These are phyloP conservation scores for Rhizomys pruinosus DNA, from an alignment of 2,113 vertebrate genomes.

Conservation along the genomic window DNA sequence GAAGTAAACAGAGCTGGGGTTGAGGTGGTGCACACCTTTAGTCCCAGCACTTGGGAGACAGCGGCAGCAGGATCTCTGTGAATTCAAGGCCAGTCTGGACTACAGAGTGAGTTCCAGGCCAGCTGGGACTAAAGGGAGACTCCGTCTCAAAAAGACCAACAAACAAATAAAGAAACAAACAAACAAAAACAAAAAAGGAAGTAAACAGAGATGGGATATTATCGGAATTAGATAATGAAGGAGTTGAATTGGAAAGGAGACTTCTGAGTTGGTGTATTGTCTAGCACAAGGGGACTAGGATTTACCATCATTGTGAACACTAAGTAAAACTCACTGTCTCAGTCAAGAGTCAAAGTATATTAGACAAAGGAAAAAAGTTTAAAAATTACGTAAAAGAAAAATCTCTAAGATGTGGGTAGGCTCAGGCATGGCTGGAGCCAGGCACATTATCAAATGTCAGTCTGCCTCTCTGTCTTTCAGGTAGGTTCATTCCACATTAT, in stretches of 20 bases:
- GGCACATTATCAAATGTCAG: background rate
- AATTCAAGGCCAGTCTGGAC: too few species aligned
- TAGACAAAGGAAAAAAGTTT: background rate
- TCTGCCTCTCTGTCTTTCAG: background rate
- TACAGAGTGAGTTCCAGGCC: too few species aligned
- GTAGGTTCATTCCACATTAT: background rate
- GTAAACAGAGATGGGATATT: background rate
- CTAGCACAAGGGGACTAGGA: background rate
- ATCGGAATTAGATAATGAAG: background rate
- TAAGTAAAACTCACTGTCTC: background rate
- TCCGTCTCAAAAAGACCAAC: too few species aligned
- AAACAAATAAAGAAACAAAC: too few species aligned
- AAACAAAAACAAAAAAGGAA: too few species aligned
- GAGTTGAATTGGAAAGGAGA: conserved; percentile 1
- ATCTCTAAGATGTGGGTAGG: background rate
- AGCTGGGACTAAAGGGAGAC: too few species aligned
- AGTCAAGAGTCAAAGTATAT: conserved; percentile 10
- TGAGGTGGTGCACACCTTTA: too few species aligned
- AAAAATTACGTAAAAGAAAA: background rate
- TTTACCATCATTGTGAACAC: background rate
- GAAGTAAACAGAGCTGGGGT: too few species aligned
- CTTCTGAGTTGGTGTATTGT: background rate
- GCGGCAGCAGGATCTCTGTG: too few species aligned
- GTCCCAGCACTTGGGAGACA: too few species aligned
- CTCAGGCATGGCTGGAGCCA: conserved; percentile 31